Conservation (phyloP, 2,797 vertebrate genomes). For the Hylomyscus alleni region DNA sequence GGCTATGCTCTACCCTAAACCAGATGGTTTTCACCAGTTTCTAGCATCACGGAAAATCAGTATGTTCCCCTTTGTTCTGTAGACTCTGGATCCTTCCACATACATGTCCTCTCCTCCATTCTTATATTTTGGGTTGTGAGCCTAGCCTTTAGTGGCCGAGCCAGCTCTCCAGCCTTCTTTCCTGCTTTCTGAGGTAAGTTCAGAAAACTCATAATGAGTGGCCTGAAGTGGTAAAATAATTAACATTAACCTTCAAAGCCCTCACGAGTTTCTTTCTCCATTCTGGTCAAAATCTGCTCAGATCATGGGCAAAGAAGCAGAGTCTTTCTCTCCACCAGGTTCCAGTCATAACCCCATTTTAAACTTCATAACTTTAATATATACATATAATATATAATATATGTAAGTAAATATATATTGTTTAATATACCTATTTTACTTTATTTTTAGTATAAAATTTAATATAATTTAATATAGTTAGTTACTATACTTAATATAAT, state of each 20-base stretch:
- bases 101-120: neutral
- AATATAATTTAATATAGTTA: too few relatives aligned
- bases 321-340: neutral
- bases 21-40: constrained; percentile 24
- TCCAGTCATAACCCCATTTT: neutral
- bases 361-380: too few relatives aligned
- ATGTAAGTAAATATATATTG: too few relatives aligned
- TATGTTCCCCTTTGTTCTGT: constrained; percentile 7
- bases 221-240: neutral
- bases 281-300: neutral
- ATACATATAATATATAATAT: too few relatives aligned
- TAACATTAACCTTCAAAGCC: neutral
- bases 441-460: too few relatives aligned
- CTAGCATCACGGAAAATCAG: neutral
- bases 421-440: too few relatives aligned
- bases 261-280: neutral
- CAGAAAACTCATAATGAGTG: neutral
- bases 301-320: neutral
- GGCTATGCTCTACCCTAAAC: neutral
- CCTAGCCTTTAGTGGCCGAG: too few relatives aligned
- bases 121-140: too few relatives aligned
- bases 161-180: too few relatives aligned
- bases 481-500: too few relatives aligned
- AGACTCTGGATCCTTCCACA: neutral
- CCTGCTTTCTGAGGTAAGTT: neutral